Evolutionary conservation across 2,113 vertebrate genomes (phyloP).

Genomic region (Anolis carolinensis): DNA sequence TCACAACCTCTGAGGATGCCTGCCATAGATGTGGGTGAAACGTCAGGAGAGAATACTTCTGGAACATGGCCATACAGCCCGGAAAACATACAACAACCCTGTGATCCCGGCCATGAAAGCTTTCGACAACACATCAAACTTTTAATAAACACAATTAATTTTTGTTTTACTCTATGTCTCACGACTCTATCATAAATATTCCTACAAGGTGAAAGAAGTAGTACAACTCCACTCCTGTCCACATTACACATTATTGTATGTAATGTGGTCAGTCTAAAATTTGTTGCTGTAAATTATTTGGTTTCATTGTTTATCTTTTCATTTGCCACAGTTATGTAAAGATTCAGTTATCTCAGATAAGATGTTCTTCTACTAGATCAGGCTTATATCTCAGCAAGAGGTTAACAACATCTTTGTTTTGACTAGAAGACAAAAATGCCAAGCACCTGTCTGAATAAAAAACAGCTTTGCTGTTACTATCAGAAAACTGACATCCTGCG

Average conservation of each 20-base stretch:
- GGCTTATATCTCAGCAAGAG: constrained; percentile 19
- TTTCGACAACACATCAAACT: too few species aligned
- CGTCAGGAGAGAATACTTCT: too few species aligned
- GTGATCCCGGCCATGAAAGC: too few species aligned
- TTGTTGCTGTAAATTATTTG: background rate
- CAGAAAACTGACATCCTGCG: constrained; percentile 21
- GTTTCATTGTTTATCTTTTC: constrained; percentile 23
- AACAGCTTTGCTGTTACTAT: background rate
- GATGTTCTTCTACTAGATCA: constrained; percentile 5
- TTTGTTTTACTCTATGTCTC: too few species aligned
- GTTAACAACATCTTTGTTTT: constrained; percentile 32
- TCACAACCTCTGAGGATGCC: too few species aligned
- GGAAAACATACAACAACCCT: too few species aligned
- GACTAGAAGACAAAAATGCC: constrained; percentile 40
- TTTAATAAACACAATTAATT: too few species aligned
- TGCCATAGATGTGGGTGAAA: too few species aligned
- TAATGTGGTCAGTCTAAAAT: background rate
- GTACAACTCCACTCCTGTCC: too few species aligned
- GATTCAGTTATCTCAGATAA: background rate
- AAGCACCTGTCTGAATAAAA: constrained; percentile 30
- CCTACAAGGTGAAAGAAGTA: background rate
- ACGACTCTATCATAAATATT: background rate
- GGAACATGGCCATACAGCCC: too few species aligned
- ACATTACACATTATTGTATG: background rate
- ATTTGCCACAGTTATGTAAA: constrained; percentile 27